phyloP scores from a whole-genome alignment of 2,797 vertebrate species.

The Gymnoscopelus braueri region DNA sequence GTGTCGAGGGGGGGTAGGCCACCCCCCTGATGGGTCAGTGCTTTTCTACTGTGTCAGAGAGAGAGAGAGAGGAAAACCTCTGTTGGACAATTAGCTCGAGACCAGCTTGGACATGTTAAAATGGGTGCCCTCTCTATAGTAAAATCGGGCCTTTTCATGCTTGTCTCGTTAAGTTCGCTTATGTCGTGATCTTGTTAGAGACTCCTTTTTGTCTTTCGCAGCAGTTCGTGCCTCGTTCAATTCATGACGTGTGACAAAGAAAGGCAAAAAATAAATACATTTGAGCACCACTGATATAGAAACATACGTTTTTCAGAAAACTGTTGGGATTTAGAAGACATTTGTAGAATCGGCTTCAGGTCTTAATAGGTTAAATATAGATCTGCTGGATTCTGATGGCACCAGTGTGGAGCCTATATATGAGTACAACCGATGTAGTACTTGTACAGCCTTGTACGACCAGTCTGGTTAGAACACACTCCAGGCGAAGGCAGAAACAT shows the following conservation, averaged over 20 bases:
- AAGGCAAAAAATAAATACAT: no score
- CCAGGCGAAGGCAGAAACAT: constrained; percentile 19
- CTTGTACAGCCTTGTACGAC: constrained; percentile 6
- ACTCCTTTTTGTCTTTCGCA: no score
- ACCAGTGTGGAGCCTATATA: constrained; percentile 28
- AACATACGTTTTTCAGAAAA: no score
- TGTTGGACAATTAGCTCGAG: constrained; percentile 14
- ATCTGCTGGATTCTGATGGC: not conserved
- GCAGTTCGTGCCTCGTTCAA: no score
- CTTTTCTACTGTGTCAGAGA: constrained; percentile 33
- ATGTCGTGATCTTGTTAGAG: constrained; percentile 8
- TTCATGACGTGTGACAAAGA: no score
- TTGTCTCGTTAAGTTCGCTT: constrained; percentile 14
- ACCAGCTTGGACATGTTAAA: constrained; percentile 17
- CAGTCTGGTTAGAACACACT: constrained; percentile 28
- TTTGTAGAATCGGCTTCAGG: no score
- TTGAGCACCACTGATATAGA: no score
- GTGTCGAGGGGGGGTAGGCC: constrained; percentile 17
- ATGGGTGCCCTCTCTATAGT: no score
- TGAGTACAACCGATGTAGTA: constrained; percentile 12
- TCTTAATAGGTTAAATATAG: no score
- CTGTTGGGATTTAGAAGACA: no score
- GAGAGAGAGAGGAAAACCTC: not conserved
- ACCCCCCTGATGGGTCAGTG: constrained; percentile 37
- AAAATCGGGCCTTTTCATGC: not conserved